Conservation (phyloP, 1,140 invertebrate genomes). For the Choristoneura fumiferana region DNA sequence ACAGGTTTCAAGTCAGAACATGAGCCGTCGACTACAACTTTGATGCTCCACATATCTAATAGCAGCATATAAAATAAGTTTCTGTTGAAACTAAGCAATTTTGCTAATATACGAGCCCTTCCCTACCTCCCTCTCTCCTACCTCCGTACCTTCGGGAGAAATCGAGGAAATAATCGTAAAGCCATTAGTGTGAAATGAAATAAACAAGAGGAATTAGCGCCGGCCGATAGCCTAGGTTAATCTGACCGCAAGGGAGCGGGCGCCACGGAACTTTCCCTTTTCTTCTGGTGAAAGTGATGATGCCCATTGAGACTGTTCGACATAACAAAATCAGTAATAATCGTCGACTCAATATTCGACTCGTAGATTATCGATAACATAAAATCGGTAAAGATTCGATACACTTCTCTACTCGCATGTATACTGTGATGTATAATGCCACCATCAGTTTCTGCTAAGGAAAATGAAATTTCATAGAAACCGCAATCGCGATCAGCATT, state of each 20-base stretch:
- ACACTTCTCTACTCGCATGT: slow-evolving; percentile 17
- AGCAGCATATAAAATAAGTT: too few species aligned
- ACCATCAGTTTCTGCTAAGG: slow-evolving; percentile 26
- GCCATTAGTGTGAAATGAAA: slow-evolving; percentile 64
- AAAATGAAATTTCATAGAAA: slow-evolving; percentile 42
- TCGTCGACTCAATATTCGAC: not conserved
- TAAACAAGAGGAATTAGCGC: slow-evolving; percentile 70
- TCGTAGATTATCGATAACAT: not conserved
- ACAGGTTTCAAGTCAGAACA: too few species aligned
- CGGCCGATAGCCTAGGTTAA: slow-evolving; percentile 56
- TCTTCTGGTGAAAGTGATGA: slow-evolving; percentile 76
- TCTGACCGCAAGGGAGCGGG: slow-evolving; percentile 72
- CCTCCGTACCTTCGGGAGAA: slow-evolving; percentile 40
- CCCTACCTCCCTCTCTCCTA: too few species aligned
- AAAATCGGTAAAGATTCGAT: not conserved
- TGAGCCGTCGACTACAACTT: too few species aligned
- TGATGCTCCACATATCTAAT: too few species aligned
- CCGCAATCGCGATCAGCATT: slow-evolving; percentile 33
- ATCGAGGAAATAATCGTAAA: slow-evolving; percentile 44
- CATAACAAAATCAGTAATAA: not conserved
- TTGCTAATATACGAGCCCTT: slow-evolving; percentile 33
- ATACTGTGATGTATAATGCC: slow-evolving; percentile 26
- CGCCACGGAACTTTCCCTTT: slow-evolving; percentile 71
- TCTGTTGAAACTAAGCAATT: slow-evolving; percentile 24
- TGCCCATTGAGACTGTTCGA: slow-evolving; percentile 50